These are phyloP conservation scores for Prionailurus bengalensis DNA, from an alignment of 2,113 vertebrate species.

Conservation along the genomic window DNA sequence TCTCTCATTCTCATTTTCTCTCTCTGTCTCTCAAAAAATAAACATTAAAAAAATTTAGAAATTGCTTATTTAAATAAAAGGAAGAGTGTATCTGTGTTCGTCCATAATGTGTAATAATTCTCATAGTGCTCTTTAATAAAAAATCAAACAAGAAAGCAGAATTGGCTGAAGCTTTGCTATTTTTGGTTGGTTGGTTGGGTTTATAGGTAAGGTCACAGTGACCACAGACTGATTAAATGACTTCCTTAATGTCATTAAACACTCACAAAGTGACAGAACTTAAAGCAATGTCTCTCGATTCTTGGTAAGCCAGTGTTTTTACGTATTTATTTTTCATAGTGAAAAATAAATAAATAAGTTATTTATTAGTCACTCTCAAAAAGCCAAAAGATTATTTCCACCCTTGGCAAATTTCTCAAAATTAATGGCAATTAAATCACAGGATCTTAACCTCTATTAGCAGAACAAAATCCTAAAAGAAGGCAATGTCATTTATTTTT, in stretches of 20 bases:
- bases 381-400: background rate
- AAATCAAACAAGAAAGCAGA: background rate
- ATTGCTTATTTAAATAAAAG: background rate
- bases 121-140: background rate
- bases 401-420: background rate
- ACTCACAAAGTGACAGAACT: background rate
- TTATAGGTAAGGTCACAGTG: background rate
- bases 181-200: background rate
- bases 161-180: background rate
- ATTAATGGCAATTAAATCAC: background rate
- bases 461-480: background rate
- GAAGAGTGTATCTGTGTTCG: background rate
- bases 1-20: too few species aligned
- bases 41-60: background rate
- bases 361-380: background rate
- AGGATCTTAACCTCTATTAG: background rate
- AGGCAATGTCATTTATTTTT: background rate
- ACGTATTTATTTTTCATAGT: background rate
- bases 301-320: background rate
- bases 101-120: background rate
- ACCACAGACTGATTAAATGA: background rate
- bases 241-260: background rate
- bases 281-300: background rate
- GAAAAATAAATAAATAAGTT: too few species aligned
- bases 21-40: too few species aligned